Conservation (phyloP, 2,888 invertebrate species). For the Epinotia demarniana region DNA sequence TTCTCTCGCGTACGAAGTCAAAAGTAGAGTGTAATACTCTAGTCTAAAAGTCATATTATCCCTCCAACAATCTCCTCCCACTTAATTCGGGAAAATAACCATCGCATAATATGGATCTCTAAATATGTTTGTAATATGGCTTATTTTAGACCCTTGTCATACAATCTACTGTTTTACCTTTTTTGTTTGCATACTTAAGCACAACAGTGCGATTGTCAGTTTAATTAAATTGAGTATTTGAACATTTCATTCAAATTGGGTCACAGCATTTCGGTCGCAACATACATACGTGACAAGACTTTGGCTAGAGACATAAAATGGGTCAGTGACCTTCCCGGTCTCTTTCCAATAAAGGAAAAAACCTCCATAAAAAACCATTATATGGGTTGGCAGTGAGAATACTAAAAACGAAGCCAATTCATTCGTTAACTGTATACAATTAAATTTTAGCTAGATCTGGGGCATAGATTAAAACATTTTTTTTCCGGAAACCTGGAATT, state of each 20-base stretch:
- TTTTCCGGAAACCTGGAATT: too few species aligned
- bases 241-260: conserved; percentile 29
- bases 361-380: neutral
- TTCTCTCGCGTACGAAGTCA: too few species aligned
- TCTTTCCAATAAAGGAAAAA: conserved; percentile 1
- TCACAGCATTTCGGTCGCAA: conserved; percentile 25
- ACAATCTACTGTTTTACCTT: too few species aligned
- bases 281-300: conserved; percentile 40
- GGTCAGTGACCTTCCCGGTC: conserved; percentile 6
- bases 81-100: too few species aligned
- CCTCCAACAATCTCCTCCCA: too few species aligned
- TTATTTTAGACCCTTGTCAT: too few species aligned
- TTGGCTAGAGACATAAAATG: conserved; percentile 9
- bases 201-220: neutral
- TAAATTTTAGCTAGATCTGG: neutral
- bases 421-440: neutral
- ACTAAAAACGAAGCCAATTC: neutral
- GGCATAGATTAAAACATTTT: neutral
- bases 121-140: too few species aligned
- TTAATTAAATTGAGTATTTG: conserved; percentile 22
- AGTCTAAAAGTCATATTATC: too few species aligned
- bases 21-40: too few species aligned
- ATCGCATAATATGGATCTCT: too few species aligned
- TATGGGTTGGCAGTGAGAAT: neutral
- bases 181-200: neutral